These are phyloP conservation scores for Rhea americana DNA, from an alignment of 2,113 vertebrate genomes.

Conservation along the genomic window DNA sequence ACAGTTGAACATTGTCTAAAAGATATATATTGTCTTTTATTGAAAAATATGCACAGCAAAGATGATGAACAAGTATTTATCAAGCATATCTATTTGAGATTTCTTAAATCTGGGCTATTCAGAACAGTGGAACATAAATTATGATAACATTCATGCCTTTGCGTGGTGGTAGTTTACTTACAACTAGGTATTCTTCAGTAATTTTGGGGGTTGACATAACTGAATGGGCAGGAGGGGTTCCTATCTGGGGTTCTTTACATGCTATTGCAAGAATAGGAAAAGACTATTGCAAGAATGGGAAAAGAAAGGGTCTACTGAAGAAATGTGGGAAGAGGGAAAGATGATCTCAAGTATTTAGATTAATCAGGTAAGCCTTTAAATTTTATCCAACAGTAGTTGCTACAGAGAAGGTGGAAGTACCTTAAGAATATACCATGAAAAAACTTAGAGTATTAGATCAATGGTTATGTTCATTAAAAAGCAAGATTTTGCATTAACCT, in stretches of 20 bases:
- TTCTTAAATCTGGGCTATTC: neutral
- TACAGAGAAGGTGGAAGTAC: neutral
- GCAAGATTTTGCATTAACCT: neutral
- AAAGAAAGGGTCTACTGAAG: neutral
- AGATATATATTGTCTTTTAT: neutral
- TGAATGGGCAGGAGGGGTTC: neutral
- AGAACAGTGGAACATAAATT: neutral
- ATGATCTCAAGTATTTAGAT: neutral
- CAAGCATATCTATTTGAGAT: neutral
- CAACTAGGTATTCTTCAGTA: accelerated
- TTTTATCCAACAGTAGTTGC: neutral
- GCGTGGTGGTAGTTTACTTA: neutral
- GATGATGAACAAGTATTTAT: neutral
- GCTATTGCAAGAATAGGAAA: neutral
- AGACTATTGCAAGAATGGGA: neutral
- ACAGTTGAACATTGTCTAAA: neutral
- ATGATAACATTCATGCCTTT: neutral
- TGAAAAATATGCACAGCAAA: neutral
- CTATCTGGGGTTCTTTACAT: neutral
- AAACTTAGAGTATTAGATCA: neutral
- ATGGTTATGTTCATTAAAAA: neutral
- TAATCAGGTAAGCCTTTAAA: neutral
- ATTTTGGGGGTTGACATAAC: neutral
- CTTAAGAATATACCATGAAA: neutral
- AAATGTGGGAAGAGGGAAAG: neutral